These are phyloP conservation scores for Papilio gigon DNA, from an alignment of 2,888 invertebrate species.

Conservation along the genomic window DNA sequence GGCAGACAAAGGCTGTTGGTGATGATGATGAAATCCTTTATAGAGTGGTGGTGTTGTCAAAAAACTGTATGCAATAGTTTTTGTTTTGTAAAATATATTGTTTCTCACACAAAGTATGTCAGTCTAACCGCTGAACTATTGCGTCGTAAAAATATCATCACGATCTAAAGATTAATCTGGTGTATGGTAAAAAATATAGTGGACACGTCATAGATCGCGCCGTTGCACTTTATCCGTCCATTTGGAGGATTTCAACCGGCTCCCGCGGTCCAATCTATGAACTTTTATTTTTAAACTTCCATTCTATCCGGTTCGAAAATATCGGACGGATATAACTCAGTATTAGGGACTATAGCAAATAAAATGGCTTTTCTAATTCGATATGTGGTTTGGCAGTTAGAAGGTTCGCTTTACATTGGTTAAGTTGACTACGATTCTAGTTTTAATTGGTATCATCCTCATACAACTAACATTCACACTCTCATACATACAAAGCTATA, in stretches of 20 bases:
- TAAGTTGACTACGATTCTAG: not conserved
- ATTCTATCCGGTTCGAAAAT: conserved; percentile 45
- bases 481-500: too few relatives aligned
- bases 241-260: conserved; percentile 47
- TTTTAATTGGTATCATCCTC: not conserved
- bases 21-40: too few relatives aligned
- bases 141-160: not conserved
- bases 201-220: conserved; percentile 35
- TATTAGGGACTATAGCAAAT: conserved; percentile 59
- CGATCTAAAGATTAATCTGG: conserved; percentile 31
- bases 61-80: not conserved
- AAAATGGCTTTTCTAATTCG: conserved; percentile 61
- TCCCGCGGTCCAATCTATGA: conserved; percentile 36
- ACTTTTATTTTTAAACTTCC: conserved; percentile 43
- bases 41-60: too few relatives aligned
- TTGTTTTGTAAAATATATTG: too few relatives aligned
- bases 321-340: conserved; percentile 49
- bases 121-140: not conserved
- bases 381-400: conserved; percentile 45
- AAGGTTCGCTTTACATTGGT: not conserved
- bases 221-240: conserved; percentile 48
- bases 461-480: too few relatives aligned
- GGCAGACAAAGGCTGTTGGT: too few relatives aligned
- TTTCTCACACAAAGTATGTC: too few relatives aligned
- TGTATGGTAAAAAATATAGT: conserved; percentile 33